A percentile compares a stretch with the other conserved stretches of the same genome.
phyloP scores from a whole-genome alignment of 1,140 invertebrate genomes.

The Drosophila kikkawai region DNA sequence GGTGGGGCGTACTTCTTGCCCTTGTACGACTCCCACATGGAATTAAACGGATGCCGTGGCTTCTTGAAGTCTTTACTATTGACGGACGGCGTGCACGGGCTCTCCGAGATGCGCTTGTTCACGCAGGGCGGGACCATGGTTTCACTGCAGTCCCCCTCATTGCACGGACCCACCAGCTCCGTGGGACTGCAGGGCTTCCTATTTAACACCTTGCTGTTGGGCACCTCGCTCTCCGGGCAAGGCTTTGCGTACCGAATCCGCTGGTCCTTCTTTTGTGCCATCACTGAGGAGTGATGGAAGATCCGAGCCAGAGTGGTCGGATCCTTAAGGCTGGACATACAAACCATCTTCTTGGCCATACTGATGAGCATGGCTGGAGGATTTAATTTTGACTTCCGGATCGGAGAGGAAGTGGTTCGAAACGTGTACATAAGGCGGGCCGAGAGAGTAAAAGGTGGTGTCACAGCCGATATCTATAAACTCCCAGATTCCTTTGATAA shows the following conservation, averaged over 20 bases:
- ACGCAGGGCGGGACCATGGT: slow-evolving; percentile 14
- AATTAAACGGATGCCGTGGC: background rate
- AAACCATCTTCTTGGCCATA: background rate
- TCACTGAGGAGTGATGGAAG: background rate
- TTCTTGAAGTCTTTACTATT: background rate
- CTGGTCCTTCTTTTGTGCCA: background rate
- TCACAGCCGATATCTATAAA: background rate
- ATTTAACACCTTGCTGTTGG: background rate
- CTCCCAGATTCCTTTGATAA: too few species aligned
- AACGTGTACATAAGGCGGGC: background rate
- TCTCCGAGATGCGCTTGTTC: background rate
- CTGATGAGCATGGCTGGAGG: slow-evolving; percentile 8
- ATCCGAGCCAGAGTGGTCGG: background rate
- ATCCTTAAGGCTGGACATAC: background rate
- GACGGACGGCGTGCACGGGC: background rate
- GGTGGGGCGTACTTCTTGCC: background rate
- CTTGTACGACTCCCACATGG: slow-evolving; percentile 37
- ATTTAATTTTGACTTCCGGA: slow-evolving; percentile 20
- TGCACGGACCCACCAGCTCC: slow-evolving; percentile 17
- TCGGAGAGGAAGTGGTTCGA: slow-evolving; percentile 1
- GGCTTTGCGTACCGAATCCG: rapidly evolving
- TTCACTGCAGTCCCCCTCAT: slow-evolving; percentile 4
- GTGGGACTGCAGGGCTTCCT: slow-evolving; percentile 9
- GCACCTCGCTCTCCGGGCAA: slow-evolving; percentile 2
- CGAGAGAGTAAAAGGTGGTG: background rate